A percentile compares a stretch with the other conserved stretches of the same genome.
Evolutionary conservation across 2,113 vertebrate genomes (phyloP).

Genomic region (Telmatochromis brichardi): DNA sequence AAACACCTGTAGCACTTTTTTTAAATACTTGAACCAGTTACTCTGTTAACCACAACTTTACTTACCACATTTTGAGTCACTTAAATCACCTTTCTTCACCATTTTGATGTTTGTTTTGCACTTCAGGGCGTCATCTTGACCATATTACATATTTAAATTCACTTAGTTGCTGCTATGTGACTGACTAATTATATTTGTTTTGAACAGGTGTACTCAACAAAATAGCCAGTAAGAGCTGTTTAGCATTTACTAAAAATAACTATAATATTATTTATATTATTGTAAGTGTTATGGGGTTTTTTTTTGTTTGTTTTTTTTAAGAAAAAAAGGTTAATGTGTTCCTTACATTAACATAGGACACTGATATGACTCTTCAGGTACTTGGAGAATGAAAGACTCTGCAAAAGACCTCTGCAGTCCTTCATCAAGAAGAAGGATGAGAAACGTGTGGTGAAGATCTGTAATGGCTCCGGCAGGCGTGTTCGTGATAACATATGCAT

Average conservation of each 20-base stretch:
- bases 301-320: not conserved
- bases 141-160: not conserved
- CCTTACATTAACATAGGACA: fast-evolving
- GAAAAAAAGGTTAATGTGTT: not conserved
- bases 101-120: fast-evolving
- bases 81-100: not conserved
- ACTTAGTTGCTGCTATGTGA: not conserved
- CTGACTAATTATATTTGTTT: not conserved
- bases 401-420: not conserved
- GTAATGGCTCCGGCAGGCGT: not conserved
- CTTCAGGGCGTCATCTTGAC: fast-evolving
- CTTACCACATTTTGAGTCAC: not conserved
- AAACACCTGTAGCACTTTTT: not conserved
- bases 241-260: not conserved
- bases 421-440: not conserved
- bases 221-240: not conserved
- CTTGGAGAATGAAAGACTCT: not conserved
- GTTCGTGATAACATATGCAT: not conserved
- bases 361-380: not conserved
- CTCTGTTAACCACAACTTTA: fast-evolving
- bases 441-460: not conserved
- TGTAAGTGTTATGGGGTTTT: fast-evolving
- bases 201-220: not conserved
- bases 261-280: fast-evolving
- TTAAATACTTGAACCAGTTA: fast-evolving